Evolutionary conservation across 1,140 invertebrate genomes (phyloP).

Genomic region (Medauroidea extradentata): DNA sequence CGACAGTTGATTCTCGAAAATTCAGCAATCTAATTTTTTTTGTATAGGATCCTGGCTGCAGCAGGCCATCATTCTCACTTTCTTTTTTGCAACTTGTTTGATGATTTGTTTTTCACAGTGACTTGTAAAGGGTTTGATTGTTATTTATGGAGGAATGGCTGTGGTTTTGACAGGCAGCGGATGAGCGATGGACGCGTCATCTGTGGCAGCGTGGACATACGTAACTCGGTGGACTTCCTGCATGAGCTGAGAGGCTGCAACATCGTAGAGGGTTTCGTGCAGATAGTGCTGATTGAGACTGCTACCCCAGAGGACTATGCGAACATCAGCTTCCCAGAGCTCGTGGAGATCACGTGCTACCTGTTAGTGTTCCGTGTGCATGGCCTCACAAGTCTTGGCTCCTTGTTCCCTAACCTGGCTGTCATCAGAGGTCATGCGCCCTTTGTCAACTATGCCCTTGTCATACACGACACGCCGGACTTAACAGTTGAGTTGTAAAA

Average conservation of each 20-base stretch:
- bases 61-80: too few relatives aligned
- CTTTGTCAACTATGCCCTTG: slow-evolving; percentile 82
- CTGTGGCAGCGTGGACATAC: slow-evolving; percentile 48
- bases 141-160: too few relatives aligned
- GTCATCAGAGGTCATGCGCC: slow-evolving; percentile 84
- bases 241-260: slow-evolving; percentile 49
- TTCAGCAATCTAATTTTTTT: too few relatives aligned
- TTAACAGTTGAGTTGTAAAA: too few relatives aligned
- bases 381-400: slow-evolving; percentile 52
- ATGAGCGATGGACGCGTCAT: slow-evolving; percentile 36
- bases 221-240: slow-evolving; percentile 49
- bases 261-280: slow-evolving; percentile 65
- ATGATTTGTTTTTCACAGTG: too few relatives aligned
- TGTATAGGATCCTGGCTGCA: too few relatives aligned
- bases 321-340: slow-evolving; percentile 53
- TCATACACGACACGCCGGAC: slow-evolving; percentile 63
- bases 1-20: too few relatives aligned
- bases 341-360: slow-evolving; percentile 64
- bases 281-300: slow-evolving; percentile 59
- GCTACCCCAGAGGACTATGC: slow-evolving; percentile 44
- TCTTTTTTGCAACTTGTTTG: too few relatives aligned
- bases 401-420: slow-evolving; percentile 91
- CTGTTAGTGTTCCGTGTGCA: slow-evolving; percentile 61
- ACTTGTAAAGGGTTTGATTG: too few relatives aligned
- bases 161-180: too few relatives aligned